These are phyloP conservation scores for Catotricha subobsoleta DNA, from an alignment of 2,888 invertebrate genomes.

Conservation along the genomic window DNA sequence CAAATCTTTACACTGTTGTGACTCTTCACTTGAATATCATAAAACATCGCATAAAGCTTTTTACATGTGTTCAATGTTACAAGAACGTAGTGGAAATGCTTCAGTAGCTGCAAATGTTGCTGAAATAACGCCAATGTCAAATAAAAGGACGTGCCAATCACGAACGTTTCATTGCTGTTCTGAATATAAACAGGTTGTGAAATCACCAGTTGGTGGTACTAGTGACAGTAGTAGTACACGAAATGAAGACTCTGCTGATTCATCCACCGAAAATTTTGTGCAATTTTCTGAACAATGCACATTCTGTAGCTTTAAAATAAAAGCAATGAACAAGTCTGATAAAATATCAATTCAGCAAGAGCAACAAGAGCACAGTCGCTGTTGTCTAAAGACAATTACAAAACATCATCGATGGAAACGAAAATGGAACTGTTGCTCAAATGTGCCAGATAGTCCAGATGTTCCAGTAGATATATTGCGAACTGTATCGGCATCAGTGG, in stretches of 20 bases:
- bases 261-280: constrained; percentile 17
- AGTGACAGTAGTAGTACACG: background rate
- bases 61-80: constrained; percentile 34
- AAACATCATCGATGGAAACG: constrained; percentile 32
- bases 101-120: constrained; percentile 16
- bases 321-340: constrained; percentile 15
- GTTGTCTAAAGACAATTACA: constrained; percentile 23
- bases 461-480: constrained; percentile 30
- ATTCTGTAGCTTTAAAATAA: constrained; percentile 27
- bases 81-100: constrained; percentile 27
- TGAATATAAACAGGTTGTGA: constrained; percentile 19
- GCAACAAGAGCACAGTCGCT: constrained; percentile 15
- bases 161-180: constrained; percentile 30
- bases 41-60: constrained; percentile 21
- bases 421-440: constrained; percentile 41
- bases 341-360: constrained; percentile 13
- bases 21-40: constrained; percentile 27
- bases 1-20: constrained; percentile 29
- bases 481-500: constrained; percentile 3
- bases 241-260: background rate
- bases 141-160: constrained; percentile 8
- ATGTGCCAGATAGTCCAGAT: constrained; percentile 40
- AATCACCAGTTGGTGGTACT: constrained; percentile 4
- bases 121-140: constrained; percentile 6
- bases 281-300: constrained; percentile 29